phyloP scores from a whole-genome alignment of 2,113 vertebrate species.

The Grammomys dolichurus region DNA sequence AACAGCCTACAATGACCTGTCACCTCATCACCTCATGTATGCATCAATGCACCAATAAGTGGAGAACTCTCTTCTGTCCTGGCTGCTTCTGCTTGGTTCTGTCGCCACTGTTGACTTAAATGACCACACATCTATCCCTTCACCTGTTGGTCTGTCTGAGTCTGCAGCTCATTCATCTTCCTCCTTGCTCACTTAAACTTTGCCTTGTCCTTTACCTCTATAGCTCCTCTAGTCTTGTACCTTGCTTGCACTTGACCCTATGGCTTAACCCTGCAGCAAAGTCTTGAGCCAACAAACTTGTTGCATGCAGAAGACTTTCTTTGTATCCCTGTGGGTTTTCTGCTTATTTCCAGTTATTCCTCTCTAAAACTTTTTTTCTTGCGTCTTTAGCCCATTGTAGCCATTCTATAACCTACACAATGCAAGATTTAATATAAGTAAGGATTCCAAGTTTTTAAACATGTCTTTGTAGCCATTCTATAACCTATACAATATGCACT shows the following conservation, averaged over 20 bases:
- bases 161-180: background rate
- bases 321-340: background rate
- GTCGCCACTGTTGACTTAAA: background rate
- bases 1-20: background rate
- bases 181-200: background rate
- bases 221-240: no score
- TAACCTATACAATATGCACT: background rate
- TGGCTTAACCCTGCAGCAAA: background rate
- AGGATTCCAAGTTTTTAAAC: no score
- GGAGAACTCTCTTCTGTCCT: background rate
- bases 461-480: no score
- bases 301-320: background rate
- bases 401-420: background rate
- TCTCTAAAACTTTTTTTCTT: background rate
- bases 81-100: background rate
- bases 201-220: background rate
- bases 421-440: no score
- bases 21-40: background rate
- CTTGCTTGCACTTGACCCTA: background rate
- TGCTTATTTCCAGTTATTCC: background rate
- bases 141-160: background rate
- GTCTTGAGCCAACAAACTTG: background rate
- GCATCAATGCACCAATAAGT: background rate
- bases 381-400: background rate
- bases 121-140: background rate